Base-by-base conservation (phyloP, 2,113 vertebrate genomes). In the Leiothrix lutea region DNA sequence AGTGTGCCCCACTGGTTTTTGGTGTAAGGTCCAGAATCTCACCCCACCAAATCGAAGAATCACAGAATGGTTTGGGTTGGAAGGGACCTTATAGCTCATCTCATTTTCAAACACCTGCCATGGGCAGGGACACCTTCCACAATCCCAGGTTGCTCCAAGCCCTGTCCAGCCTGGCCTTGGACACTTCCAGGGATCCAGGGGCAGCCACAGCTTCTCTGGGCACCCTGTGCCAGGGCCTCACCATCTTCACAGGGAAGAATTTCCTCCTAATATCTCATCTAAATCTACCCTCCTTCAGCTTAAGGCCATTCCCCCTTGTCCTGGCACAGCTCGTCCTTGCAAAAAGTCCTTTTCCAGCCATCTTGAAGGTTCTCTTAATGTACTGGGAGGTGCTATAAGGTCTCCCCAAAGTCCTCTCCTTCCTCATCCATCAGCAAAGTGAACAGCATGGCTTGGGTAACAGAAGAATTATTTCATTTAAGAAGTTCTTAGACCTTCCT, bases 111-210 rank as follows among this genome's bases (percentile, higher is more conserved):
- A 4, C 5, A 9, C 21, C 11, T 56, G 7, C 7, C 2, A 12
- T 19, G 31, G 24, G 1, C 8, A 79, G 1, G n/a, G 11, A 23
- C 18, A 44, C 2, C 22, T 53, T 14, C 11, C 38, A 35, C n/a
- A 15, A 2, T 0, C 15, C 28, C 38, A 53, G 28, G 9, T 0
- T 60, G 5, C 4, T 62, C 56, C 31, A 56, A 36, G 6, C 8
- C 14, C 21, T 0, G 0, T 19, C 9, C 61, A 45, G 0, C 20
- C 29, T 53, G 61, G 33, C 11, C 54, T 54, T 31, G 54, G 5
- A 23, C 35, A 54, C 3, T 35, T 9, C 25, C 62, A 69, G 14
- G 14, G 54, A 47, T 40, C 40, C 40, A 36, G 29, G 12, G 9
- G 6, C 54, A 69, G 8, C 12, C 40, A 54, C 70, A 75, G 8